Evolutionary conservation across 2,888 invertebrate genomes (phyloP), one percentile per base, ranked within the genome.

Genomic region (Athripsodes cinereus): DNA sequence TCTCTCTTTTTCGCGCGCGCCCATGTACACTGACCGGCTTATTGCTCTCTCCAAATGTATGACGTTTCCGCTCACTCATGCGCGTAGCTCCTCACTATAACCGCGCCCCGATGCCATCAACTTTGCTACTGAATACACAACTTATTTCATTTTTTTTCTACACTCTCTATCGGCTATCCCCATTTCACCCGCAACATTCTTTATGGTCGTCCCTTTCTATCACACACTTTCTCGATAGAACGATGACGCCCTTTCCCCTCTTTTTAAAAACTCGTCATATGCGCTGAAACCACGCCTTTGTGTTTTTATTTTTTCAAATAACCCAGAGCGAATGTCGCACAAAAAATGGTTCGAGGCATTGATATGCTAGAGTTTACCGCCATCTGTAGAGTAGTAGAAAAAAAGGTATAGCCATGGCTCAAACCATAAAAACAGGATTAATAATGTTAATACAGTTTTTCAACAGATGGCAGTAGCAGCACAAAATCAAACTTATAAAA

Each of bases 281-380:
- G 47, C 54, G 51, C 53, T 57, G 59, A 62, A 62, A 62, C 62
- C 62, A 62, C 62, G 62, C 62, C 62, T 60, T 60, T 62, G 60
- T 60, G 53, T 62, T 62, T 62, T 62, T 62, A 55, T 46, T 50
- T 20, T 59, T 54, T 55, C 16, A 11, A 20, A 47, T 20, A 47
- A 13, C 47, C 13, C 21, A 21, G 11, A 21, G 47, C 47, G 47
- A 21, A 47, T 47, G 19, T 47, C 47, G 53, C 50, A 26, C 31
- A 13, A n/a, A n/a, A 13, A 21, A 21, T 48, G 59, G 55, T 55
- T 55, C 52, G 59, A n/a, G 52, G 52, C 55, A 20, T 18, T 22
- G 53, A 48, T 55, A 40, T 13, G 18, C 6, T n/a, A n/a, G 1
- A 16, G 48, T 13, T n/a, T n/a, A n/a, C n/a, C n/a, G 21, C 11